Percentiles rank a stretch among this genome's conserved stretches.
Conservation (phyloP, 2,888 invertebrate species). For the Ptycholaimellus sp. region DNA sequence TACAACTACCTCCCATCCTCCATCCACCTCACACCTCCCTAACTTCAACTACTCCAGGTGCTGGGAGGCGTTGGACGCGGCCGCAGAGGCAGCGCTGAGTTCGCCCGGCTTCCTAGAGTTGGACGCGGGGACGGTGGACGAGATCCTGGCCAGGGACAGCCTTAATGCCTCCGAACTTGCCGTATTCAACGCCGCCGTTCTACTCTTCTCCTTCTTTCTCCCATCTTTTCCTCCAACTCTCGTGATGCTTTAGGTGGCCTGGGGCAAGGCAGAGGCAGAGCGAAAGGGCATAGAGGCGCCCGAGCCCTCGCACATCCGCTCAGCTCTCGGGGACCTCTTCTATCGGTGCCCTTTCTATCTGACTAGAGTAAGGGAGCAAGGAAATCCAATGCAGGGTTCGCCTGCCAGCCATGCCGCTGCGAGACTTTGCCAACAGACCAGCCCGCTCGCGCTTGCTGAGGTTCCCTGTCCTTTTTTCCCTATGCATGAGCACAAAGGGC, state of each 20-base stretch:
- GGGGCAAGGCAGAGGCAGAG: no score
- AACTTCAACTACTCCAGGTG: slow-evolving; percentile 35
- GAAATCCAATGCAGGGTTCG: no score
- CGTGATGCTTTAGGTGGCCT: no score
- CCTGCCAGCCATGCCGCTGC: slow-evolving; percentile 74
- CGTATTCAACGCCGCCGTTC: slow-evolving; percentile 52
- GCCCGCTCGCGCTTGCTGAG: slow-evolving; percentile 68
- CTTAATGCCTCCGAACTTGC: slow-evolving; percentile 71
- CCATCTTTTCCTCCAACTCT: no score
- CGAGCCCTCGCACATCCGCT: slow-evolving; percentile 42
- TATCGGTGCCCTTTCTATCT: no score
- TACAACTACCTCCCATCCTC: neutral
- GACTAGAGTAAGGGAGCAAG: no score
- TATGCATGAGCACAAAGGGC: neutral
- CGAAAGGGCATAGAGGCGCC: no score
- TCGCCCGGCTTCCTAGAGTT: slow-evolving; percentile 89
- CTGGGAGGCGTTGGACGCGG: slow-evolving; percentile 88
- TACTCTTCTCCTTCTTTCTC: no score
- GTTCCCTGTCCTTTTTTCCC: neutral
- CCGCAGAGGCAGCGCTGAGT: slow-evolving; percentile 82
- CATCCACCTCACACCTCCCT: neutral
- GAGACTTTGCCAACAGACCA: slow-evolving; percentile 77
- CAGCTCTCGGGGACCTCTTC: slow-evolving; percentile 40
- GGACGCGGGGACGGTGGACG: slow-evolving; percentile 69
- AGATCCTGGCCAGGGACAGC: slow-evolving; percentile 69